Evolutionary conservation across 1,140 invertebrate genomes (phyloP).

Genomic region (Tetragnatha versicolor): DNA sequence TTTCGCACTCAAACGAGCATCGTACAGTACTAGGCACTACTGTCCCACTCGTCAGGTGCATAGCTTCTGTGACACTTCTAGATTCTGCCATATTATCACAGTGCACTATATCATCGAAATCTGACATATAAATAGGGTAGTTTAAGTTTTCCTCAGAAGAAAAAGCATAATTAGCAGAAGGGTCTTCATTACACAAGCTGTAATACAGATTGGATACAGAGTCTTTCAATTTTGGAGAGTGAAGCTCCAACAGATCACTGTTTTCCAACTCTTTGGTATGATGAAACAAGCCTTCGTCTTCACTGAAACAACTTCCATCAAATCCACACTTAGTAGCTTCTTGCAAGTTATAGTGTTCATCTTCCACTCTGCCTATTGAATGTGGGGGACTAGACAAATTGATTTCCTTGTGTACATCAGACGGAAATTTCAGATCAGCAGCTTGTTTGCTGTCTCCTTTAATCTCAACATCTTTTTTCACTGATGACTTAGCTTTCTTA

Average conservation of each 20-base stretch:
- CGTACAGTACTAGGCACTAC: not conserved
- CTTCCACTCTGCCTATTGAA: not conserved
- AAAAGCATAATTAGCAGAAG: constrained; percentile 20
- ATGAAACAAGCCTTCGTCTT: constrained; percentile 37
- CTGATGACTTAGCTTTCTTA: constrained; percentile 14
- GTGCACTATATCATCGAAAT: constrained; percentile 49
- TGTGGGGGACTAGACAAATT: constrained; percentile 8
- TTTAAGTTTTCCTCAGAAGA: constrained; percentile 45
- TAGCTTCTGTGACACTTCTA: constrained; percentile 22
- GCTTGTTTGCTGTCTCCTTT: not conserved
- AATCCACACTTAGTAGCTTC: not conserved
- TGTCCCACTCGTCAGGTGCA: not conserved
- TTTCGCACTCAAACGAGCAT: constrained; percentile 5
- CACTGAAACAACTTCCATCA: constrained; percentile 32
- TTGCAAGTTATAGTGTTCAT: not conserved
- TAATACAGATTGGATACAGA: constrained; percentile 45
- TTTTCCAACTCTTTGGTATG: constrained; percentile 32
- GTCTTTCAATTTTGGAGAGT: constrained; percentile 20
- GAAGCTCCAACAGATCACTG: not conserved
- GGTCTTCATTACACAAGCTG: constrained; percentile 26
- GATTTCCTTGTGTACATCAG: not conserved
- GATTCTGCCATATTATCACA: constrained; percentile 51
- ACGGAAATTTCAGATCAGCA: not conserved
- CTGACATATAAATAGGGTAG: constrained; percentile 48
- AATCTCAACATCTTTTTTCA: constrained; percentile 6